These are phyloP conservation scores for Macrostomum lignano DNA, from an alignment of 1,140 invertebrate species.

Conservation along the genomic window DNA sequence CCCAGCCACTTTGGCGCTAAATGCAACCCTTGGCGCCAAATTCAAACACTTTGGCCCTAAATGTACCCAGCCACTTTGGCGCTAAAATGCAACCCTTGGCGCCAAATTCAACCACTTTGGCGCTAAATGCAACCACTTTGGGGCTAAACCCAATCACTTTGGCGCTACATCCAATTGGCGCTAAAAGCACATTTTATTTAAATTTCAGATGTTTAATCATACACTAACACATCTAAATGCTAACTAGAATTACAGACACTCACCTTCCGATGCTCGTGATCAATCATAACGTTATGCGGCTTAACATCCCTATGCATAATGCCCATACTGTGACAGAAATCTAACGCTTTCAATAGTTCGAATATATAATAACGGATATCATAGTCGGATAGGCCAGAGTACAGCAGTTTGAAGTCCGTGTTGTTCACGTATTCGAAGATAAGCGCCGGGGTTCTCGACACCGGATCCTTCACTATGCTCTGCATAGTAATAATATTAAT, in stretches of 20 bases:
- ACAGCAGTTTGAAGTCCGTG: slow-evolving; percentile 2
- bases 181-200: too few relatives aligned
- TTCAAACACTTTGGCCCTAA: too few relatives aligned
- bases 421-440: slow-evolving; percentile 4
- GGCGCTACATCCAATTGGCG: too few relatives aligned
- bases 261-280: slow-evolving; percentile 67
- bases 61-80: too few relatives aligned
- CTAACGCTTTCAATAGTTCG: slow-evolving; percentile 70
- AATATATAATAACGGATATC: slow-evolving; percentile 86
- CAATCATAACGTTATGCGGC: slow-evolving; percentile 99
- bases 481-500: slow-evolving; percentile 60
- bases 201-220: too few relatives aligned
- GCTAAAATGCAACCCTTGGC: too few relatives aligned
- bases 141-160: too few relatives aligned
- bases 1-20: too few relatives aligned
- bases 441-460: slow-evolving; percentile 1
- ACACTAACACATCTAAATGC: too few relatives aligned
- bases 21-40: too few relatives aligned
- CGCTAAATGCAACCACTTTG: too few relatives aligned
- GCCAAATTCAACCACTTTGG: too few relatives aligned
- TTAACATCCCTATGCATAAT: slow-evolving; percentile 96
- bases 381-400: slow-evolving; percentile 1
- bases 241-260: not conserved
- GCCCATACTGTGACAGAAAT: slow-evolving; percentile 98
- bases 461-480: not conserved